Evolutionary conservation across 2,888 invertebrate genomes (phyloP), one percentile per base, ranked within the genome.

Genomic region (Latrodectus elegans): DNA sequence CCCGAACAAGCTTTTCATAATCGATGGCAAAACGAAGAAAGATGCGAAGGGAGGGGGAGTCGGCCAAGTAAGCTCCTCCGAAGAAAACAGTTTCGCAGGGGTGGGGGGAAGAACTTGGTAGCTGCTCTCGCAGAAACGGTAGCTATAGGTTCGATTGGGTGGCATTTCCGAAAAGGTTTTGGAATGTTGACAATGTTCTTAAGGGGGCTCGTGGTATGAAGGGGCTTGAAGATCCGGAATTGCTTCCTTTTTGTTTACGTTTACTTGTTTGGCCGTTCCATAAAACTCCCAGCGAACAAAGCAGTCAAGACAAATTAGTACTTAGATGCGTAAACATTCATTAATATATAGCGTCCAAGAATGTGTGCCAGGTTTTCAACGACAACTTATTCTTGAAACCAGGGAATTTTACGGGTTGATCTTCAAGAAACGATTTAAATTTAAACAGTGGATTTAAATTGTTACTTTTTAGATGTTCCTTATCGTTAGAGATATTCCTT

Each of bases 131-230:
- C 38, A 38, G 53, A 55, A 60, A 72, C 80, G 60, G 72, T 80
- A 72, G 81, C 53, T 38, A 52, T 12, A 74, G 55, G n/a, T 72
- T 65, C 64, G 15, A 26, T 22, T 71, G 80, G 79, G 72, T 55
- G 83, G 83, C 64, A 83, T 83, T 83, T 83, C 83, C 83, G 76
- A 83, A 83, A 17, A 17, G 12, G 67, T 26, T 14, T 22, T 80
- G 80, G 81, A 81, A 81, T 81, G 81, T n/a, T 14, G 68, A 67
- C 65, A 74, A 81, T 55, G 74, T 68, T 65, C 38, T 65, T 38
- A 1, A 68, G 77, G 22, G 68, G 77, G 52, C 68, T 52, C 60
- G 14, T 60, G 60, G 12, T n/a, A 60, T 15, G n/a, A 11, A 14
- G n/a, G 60, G n/a, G n/a, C n/a, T 15, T 55, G n/a, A 12, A 65